A percentile compares a stretch with the other conserved stretches of the same genome.
phyloP scores from a whole-genome alignment of 2,113 vertebrate species.

The Mohoua ochrocephala region DNA sequence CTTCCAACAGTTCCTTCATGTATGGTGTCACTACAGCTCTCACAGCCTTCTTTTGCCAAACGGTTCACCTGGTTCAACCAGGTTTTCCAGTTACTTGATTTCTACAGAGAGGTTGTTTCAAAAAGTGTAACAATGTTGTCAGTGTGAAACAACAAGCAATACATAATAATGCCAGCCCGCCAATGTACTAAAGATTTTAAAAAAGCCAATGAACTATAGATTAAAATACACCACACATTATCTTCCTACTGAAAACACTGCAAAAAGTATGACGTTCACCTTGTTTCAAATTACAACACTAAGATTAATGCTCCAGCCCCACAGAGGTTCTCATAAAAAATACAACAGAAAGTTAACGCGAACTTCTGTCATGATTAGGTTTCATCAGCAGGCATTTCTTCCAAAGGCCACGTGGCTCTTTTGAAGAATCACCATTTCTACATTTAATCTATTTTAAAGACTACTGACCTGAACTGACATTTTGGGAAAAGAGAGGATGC shows the following conservation, averaged over 20 bases:
- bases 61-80: background rate
- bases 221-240: background rate
- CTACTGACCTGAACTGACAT: background rate
- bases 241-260: background rate
- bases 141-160: background rate
- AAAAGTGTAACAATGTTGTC: background rate
- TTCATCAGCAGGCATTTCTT: background rate
- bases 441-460: background rate
- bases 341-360: background rate
- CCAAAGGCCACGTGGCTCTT: background rate
- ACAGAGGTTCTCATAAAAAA: background rate
- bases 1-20: background rate
- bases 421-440: background rate
- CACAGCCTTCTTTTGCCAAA: background rate
- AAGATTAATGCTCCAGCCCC: background rate
- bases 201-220: background rate
- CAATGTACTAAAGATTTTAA: background rate
- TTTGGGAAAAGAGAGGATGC: background rate
- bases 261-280: background rate
- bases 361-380: background rate
- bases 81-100: background rate
- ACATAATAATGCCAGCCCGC: fast-evolving
- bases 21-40: fast-evolving
- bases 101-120: background rate
- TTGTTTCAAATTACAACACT: background rate